A percentile compares a stretch with the other conserved stretches of the same genome.
These are phyloP conservation scores for Patella depressa DNA, from an alignment of 2,888 invertebrate species.

Conservation along the genomic window DNA sequence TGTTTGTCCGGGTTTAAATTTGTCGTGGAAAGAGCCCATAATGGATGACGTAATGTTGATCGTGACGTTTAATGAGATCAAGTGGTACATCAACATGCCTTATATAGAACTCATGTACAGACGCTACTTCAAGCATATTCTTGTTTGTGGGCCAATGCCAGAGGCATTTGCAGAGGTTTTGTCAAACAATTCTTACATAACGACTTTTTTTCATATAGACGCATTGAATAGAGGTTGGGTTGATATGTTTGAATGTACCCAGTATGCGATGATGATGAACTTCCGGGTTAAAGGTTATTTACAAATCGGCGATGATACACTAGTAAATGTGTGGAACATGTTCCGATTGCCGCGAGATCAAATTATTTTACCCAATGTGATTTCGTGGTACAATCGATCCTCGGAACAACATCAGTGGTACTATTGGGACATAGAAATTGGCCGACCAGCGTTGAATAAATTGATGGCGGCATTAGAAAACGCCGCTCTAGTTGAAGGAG, in stretches of 20 bases:
- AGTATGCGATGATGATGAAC: constrained; percentile 21
- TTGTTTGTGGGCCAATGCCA: not conserved
- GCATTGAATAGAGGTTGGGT: constrained; percentile 20
- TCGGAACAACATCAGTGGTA: not conserved
- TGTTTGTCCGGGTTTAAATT: not conserved
- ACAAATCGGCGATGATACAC: constrained; percentile 28
- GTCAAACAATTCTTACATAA: not conserved
- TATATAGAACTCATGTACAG: constrained; percentile 9
- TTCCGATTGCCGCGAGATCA: constrained; percentile 11
- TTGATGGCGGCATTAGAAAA: not conserved
- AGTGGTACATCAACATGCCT: not conserved
- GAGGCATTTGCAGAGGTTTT: not conserved
- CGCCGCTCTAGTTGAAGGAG: not conserved
- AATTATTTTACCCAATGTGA: not conserved
- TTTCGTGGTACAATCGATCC: not conserved
- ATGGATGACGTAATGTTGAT: constrained; percentile 10
- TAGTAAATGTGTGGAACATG: constrained; percentile 24
- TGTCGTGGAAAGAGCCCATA: not conserved
- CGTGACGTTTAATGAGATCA: constrained; percentile 4
- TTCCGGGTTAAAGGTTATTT: constrained; percentile 28
- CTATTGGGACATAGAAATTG: not conserved
- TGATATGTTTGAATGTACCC: constrained; percentile 25
- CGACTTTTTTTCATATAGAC: constrained; percentile 12
- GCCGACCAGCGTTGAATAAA: not conserved
- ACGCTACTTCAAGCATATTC: not conserved